Percentiles rank a stretch among this genome's conserved stretches.
These are phyloP conservation scores for Rambutsinella grinnellia DNA, from an alignment of 2,888 invertebrate species.

Conservation along the genomic window DNA sequence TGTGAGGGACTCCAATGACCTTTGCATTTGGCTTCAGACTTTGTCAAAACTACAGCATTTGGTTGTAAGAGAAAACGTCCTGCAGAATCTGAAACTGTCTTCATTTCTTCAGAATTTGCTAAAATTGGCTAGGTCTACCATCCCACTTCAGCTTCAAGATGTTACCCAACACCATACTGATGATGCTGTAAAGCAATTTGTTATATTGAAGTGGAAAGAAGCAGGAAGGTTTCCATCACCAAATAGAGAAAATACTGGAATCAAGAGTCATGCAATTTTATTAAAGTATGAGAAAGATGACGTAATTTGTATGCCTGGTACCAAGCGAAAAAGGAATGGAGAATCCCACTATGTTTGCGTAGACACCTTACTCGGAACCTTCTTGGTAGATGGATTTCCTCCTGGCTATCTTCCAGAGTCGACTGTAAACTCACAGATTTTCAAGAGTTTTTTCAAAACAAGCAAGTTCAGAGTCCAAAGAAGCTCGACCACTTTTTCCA, in stretches of 20 bases:
- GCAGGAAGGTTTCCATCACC: not conserved
- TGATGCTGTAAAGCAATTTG: not conserved
- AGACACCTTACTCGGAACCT: constrained; percentile 14
- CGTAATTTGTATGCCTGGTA: not conserved
- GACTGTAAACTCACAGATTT: not conserved
- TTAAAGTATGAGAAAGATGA: not conserved
- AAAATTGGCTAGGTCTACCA: not conserved
- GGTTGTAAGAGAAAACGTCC: not conserved
- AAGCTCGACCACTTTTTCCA: not conserved
- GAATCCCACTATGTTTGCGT: constrained; percentile 14
- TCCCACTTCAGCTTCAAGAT: constrained; percentile 5
- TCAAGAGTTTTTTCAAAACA: not conserved
- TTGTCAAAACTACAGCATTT: not conserved
- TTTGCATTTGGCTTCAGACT: not conserved
- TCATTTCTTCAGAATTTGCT: not conserved
- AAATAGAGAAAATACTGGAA: not conserved
- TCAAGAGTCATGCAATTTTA: constrained; percentile 7
- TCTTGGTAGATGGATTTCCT: constrained; percentile 11
- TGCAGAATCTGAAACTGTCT: not conserved
- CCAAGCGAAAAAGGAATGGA: too few relatives aligned
- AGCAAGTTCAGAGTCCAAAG: constrained; percentile 18
- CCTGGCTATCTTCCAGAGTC: constrained; percentile 1
- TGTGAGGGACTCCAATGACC: too few relatives aligned
- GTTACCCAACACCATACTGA: not conserved
- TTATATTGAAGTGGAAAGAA: constrained; percentile 2